Base-by-base conservation (phyloP, 2,888 invertebrate genomes). In the Chrysolina americana region DNA sequence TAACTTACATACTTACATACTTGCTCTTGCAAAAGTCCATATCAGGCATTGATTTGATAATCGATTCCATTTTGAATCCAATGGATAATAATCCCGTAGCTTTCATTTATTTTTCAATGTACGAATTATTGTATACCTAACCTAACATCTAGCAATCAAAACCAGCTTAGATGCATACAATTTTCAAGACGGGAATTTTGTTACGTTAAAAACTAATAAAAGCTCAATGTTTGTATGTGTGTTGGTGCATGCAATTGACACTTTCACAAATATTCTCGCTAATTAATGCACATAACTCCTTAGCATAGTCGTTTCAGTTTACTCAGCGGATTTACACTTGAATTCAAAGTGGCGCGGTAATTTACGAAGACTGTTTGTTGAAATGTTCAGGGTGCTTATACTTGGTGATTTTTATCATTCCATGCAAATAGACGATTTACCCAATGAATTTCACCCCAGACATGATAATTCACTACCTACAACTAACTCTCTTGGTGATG, bases 221-320 rank as follows among this genome's bases (percentile, higher is more conserved):
- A 41, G 64, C 17, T 19, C n/a, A 9, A 6, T 68, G 53, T 68
- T 73, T 68, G 56, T 70, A 68, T 77, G 68, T 78, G 78, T 80
- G 68, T 78, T 50, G 62, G 75, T 78, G 71, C 73, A 79, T 78
- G 71, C 73, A 79, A 80, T 81, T 81, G 79, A 78, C 80, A 78
- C 79, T 78, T 79, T 78, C 75, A 78, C 77, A 79, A 81, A 80
- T 80, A 79, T 80, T 81, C 80, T 78, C 76, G 79, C 68, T 79
- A 78, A 81, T 81, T 78, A 79, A 79, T 79, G 75, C 59, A 76
- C 77, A 70, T 73, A 76, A 76, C 74, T 75, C 73, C 74, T 80
- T 80, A 80, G 76, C 78, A 74, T 36, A 44, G 66, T 68, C 65
- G 73, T 79, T 78, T 73, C 77, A 79, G 79, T 79, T 77, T 78